Base-by-base conservation (phyloP, 2,888 invertebrate species). In the Drosophila nr. perissopoda region DNA sequence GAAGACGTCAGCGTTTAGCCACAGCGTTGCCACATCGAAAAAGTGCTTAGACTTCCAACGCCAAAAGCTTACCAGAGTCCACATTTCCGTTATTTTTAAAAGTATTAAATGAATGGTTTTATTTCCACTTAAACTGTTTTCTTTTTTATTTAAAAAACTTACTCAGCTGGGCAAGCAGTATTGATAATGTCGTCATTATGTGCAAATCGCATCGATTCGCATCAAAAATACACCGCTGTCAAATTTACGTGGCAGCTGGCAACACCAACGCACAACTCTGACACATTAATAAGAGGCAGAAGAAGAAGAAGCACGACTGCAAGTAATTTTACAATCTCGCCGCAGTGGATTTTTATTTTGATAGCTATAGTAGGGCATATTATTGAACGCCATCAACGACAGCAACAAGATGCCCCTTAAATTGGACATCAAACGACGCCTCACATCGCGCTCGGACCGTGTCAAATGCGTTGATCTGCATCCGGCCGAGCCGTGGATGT, bases 401-500 rank as follows among this genome's bases (percentile, higher is more conserved):
- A 33, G 29, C 62, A 59, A 52, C 54, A 85, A 82, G 86, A 92
- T 92, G 99, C 99, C 99, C 89, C 95, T 99, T 79, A 96, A 98
- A 93, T 94, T 99, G 93, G 99, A 99, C 94, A 99, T 99, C 93
- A 99, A 99, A 94, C 96, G 99, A 92, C 98, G 98, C 94, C 94
- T 99, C 93, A 98, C 99, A 65, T 99, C 99, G 62, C 96, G 99
- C 82, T 99, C 99, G 11, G 99, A 99, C 94, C 96, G 99, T 82
- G 99, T 99, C 59, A 99, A 99, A 94, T 97, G 97, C 93, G 98
- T 99, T 16, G 99, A 99, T 93, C 95, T 99, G 82, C 99, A 99
- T 93, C 99, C 99, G 1, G 95, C 97, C 48, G 99, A 99, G 93
- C 99, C 99, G 81, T 99, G 99, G 99, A 97, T 99, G 95, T 95